Base-by-base conservation (phyloP, 2,797 vertebrate genomes). In the Mus spretus region DNA sequence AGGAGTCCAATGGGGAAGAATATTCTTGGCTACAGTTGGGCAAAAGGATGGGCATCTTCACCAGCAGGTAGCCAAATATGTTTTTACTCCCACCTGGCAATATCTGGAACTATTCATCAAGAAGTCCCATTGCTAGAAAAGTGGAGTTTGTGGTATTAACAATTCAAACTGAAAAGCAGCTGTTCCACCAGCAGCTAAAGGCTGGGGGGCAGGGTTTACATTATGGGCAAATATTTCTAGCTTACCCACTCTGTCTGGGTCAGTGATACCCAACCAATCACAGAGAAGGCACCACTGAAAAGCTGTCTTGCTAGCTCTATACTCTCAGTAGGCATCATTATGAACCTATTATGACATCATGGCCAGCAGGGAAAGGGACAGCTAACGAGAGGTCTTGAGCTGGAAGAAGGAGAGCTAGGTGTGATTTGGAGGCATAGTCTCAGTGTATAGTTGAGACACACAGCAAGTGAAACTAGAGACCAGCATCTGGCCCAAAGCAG, bases 41-140 rank as follows among this genome's bases (percentile, higher is more conserved):
- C 22, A 63, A 74, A 95, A 37, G 55, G 81, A 74, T 47, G 47
- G 31, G 37, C 75, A 86, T 19, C 59, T 95, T 98, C 97, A 97
- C 96, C 96, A 96, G 95, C 6, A 26, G 12, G 40, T 57, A 88
- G 19, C 37, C 85, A 93, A 70, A 55, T 77, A 94, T 0, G 85
- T 55, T 85, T 95, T 96, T 53, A 77, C 78, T 94, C 28, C 86
- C 89, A 24, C 75, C 81, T 61, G 67, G 72, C 59, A 83, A 55
- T 78, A 74, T 84, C 82, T 96, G 82, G 77, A 80, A 59, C 96
- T 96, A 44, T 17, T 93, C 92, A 94, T 63, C 93, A 97, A 94
- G 89, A 97, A 90, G 44, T 87, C 91, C 74, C 88, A 90, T n/a
- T 92, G 97, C 85, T 85, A 92, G 83, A 96, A 94, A 98, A 89